phyloP scores from a whole-genome alignment of 2,888 invertebrate genomes.

The Liodrosophila aerea region DNA sequence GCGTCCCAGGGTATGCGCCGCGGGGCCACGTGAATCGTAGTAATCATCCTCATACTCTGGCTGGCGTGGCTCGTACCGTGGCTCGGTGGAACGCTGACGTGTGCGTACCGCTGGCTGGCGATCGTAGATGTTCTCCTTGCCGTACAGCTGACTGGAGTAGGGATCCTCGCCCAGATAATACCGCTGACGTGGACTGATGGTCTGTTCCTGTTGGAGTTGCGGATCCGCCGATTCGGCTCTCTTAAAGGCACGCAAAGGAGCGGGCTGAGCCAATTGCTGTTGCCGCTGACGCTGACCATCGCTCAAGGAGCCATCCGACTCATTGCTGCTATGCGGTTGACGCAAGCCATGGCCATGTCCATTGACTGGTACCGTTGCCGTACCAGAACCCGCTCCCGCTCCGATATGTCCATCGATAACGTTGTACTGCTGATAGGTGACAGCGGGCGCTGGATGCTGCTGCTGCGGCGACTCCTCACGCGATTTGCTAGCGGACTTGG shows the following conservation, averaged over 20 bases:
- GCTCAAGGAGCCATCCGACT: conserved; percentile 57
- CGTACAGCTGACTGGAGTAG: conserved; percentile 91
- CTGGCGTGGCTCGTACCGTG: conserved; percentile 15
- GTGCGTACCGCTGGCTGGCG: conserved; percentile 43
- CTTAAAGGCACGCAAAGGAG: conserved; percentile 34
- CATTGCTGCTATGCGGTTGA: conserved; percentile 62
- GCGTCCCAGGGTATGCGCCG: conserved; percentile 88
- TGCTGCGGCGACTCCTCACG: conserved; percentile 83
- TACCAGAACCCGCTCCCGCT: too few relatives aligned
- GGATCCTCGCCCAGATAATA: conserved; percentile 95
- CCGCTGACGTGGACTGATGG: conserved; percentile 86
- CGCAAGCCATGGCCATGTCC: conserved; percentile 39
- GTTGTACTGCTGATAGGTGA: conserved; percentile 82
- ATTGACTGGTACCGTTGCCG: conserved; percentile 24
- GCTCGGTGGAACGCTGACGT: conserved; percentile 46
- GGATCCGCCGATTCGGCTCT: conserved; percentile 49
- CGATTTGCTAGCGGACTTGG: conserved; percentile 81
- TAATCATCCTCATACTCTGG: conserved; percentile 60
- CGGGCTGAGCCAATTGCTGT: conserved; percentile 3
- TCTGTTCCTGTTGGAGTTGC: conserved; percentile 50
- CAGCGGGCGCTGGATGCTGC: conserved; percentile 51
- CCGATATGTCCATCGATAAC: conserved; percentile 83
- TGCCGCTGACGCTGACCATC: conserved; percentile 42
- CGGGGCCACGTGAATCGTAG: conserved; percentile 47
- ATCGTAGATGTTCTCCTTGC: conserved; percentile 92